Evolutionary conservation across 2,113 vertebrate species (phyloP), one percentile per base, ranked within the genome.

Genomic region (Ctenomys sociabilis): DNA sequence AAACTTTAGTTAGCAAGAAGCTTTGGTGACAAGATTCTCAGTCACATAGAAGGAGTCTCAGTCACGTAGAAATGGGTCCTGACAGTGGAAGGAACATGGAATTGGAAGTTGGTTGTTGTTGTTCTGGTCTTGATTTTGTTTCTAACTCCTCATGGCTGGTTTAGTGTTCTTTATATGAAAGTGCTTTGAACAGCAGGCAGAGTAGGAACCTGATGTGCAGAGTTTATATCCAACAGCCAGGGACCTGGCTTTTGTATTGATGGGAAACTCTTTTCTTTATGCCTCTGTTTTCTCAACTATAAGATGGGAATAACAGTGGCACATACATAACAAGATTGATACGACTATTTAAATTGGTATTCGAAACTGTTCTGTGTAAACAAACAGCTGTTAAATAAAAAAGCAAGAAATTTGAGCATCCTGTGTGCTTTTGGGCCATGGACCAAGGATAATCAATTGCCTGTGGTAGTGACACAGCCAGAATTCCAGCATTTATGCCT

Each of bases 361-460:
- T 93, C n/a, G 59, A 81, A 84, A 66, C 52, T 80, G 22, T 75
- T 72, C 35, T 40, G 13, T 52, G 2, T 75, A 87, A 88, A n/a
- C 57, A 57, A 88, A 43, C 57, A 57, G 57, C n/a, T 86, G 28
- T 45, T 86, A 93, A 96, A 45, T 63, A 68, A 77, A 88, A 77
- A 35, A 80, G 35, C 49, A 35, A 66, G 73, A 88, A 43, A 81
- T 85, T 32, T 77, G 49, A 43, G 21, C 17, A 78, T 72, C 64
- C 82, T 26, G 13, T 54, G 19, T 26, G 21, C 88, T 77, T 77
- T 28, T 45, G 21, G 2, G 24, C 68, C 83, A 32, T 16, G 16
- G 28, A 28, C 3, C 14, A 21, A 91, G 49, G 32, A 11, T 13
- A 5, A 43, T 40, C 40, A 61, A 35, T 78, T 84, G 37, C 26